Base-by-base conservation (phyloP, 2,113 vertebrate species). In the Laterallus jamaicensis region DNA sequence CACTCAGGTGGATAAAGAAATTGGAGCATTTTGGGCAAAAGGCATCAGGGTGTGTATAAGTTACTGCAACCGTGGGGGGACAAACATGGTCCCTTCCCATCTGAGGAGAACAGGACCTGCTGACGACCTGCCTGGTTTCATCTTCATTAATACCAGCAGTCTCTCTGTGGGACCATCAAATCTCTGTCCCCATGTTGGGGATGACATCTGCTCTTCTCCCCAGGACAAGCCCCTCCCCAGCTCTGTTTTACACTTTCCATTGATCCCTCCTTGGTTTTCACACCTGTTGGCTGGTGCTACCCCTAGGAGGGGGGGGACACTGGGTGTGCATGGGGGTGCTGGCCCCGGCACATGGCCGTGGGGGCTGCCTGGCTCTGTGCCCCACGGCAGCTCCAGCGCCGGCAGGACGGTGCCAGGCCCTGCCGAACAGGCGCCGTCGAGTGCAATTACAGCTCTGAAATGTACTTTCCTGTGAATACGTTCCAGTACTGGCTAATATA, bases 321-420 rank as follows among this genome's bases (percentile, higher is more conserved):
- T 55, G 3, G 1, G 59, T 9, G n/a, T 47, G 17, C 37, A 7
- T 0, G 19, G 63, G 17, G 44, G n/a, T 3, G 16, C 55, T 31
- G 83, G 88, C 4, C 2, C 62, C 1, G 2, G 12, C 0, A 21
- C 52, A 2, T 0, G 4, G 15, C 42, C 4, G 9, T 0, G 1
- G 67, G 79, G 17, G 14, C 49, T 67, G 39, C 52, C 56, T 32
- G 80, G 77, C 31, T 40, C 21, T 0, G 1, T 1, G 26, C 66
- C 16, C n/a, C 4, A 42, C 77, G 13, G 49, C 35, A 2, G 55
- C 37, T 50, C 49, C 83, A 40, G 60, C 0, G 2, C 22, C 11
- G 80, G 40, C 66, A 73, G 79, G 74, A n/a, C 29, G 3, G 13
- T 25, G 73, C 81, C 77, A 71, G 70, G 62, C 40, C 70, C 56